Percentiles rank a stretch among this genome's conserved stretches.
These are phyloP conservation scores for Pristionchus pacificus DNA, from an alignment of 1,140 invertebrate genomes.

Conservation along the genomic window DNA sequence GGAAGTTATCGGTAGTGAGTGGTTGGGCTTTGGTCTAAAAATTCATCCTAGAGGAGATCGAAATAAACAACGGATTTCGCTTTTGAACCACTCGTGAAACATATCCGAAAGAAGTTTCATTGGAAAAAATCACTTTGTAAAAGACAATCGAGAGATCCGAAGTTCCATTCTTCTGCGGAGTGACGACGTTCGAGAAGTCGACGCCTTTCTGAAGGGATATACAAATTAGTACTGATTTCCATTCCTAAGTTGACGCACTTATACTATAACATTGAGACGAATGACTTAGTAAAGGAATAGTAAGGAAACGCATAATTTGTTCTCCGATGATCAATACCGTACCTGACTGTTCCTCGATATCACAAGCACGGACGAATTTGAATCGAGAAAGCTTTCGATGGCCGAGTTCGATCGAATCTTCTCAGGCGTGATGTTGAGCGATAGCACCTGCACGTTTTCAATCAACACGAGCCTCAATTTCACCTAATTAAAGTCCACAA, in stretches of 20 bases:
- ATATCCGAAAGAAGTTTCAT: constrained; percentile 14
- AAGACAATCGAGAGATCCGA: background rate
- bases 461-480: no score
- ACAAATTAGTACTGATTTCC: no score
- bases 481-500: no score
- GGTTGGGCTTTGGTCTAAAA: constrained; percentile 44
- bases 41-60: constrained; percentile 46
- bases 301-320: no score
- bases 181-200: constrained; percentile 11
- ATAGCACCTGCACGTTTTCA: constrained; percentile 39
- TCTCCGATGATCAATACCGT: constrained; percentile 11
- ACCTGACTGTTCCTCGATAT: constrained; percentile 51
- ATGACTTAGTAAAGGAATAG: no score
- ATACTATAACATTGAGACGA: no score
- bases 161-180: background rate
- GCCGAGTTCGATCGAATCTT: constrained; percentile 47
- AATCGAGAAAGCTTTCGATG: constrained; percentile 46
- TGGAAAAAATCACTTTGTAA: background rate
- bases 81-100: constrained; percentile 30
- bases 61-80: constrained; percentile 28
- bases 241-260: constrained; percentile 1
- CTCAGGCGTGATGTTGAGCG: constrained; percentile 50
- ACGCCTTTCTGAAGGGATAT: constrained; percentile 19
- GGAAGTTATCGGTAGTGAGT: constrained; percentile 48
- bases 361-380: constrained; percentile 40